phyloP scores from a whole-genome alignment of 2,113 vertebrate genomes.

The Grus americana region DNA sequence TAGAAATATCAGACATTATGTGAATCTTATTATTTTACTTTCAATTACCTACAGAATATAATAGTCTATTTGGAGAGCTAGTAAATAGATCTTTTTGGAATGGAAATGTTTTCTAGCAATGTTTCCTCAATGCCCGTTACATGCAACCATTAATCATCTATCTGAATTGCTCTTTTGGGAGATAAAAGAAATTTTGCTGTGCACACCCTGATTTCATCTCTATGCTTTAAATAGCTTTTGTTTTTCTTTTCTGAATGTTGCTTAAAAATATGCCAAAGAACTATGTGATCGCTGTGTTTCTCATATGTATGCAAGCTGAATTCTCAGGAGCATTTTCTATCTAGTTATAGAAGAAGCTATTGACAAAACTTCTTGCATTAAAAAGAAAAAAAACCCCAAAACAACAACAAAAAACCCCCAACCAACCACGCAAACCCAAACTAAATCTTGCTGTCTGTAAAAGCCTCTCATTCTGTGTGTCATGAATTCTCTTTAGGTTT shows the following conservation, averaged over 20 bases:
- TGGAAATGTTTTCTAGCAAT: constrained; percentile 19
- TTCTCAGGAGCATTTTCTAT: not conserved
- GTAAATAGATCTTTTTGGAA: constrained; percentile 12
- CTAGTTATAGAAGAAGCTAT: not conserved
- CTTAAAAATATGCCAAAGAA: not conserved
- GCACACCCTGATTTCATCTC: not conserved
- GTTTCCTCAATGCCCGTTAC: constrained; percentile 22
- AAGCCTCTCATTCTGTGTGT: not conserved
- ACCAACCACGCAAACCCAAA: not conserved
- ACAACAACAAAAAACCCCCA: not conserved
- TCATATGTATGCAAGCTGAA: not conserved
- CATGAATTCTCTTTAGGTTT: not conserved
- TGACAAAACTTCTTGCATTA: not conserved
- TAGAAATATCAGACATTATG: not conserved
- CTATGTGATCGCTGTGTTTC: not conserved
- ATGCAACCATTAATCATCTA: constrained; percentile 14
- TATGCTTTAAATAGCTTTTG: not conserved
- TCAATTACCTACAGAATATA: constrained; percentile 19
- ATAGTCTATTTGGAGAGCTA: not conserved
- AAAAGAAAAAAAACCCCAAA: not conserved
- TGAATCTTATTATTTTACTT: constrained; percentile 26
- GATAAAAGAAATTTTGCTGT: not conserved
- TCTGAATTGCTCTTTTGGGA: not conserved
- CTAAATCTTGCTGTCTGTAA: not conserved
- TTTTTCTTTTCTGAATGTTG: not conserved